phyloP scores from a whole-genome alignment of 2,797 vertebrate genomes.

The Acridotheres tristis region DNA sequence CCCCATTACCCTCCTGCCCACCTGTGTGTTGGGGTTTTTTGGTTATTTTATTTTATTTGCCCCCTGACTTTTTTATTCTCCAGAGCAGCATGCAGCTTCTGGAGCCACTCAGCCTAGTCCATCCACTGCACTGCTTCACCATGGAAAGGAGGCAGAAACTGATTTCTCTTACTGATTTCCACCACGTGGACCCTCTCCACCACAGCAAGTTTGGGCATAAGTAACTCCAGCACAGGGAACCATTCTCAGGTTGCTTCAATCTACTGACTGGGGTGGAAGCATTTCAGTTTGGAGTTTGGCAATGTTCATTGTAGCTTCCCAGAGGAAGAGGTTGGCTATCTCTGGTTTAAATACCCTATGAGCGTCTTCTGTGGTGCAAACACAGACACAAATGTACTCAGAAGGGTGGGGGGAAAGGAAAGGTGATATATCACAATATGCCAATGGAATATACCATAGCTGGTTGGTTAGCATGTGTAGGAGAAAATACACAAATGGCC shows the following conservation, averaged over 20 bases:
- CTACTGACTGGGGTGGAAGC: neutral
- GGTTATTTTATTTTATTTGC: neutral
- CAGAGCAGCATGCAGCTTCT: neutral
- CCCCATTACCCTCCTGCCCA: neutral
- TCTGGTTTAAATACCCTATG: neutral
- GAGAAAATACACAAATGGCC: neutral
- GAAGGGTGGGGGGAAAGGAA: neutral
- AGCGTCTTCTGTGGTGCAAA: neutral
- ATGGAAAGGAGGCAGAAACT: neutral
- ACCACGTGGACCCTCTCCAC: fast-evolving
- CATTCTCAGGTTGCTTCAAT: neutral
- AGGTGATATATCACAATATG: neutral
- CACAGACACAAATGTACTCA: neutral
- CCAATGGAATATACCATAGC: neutral
- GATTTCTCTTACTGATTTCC: neutral
- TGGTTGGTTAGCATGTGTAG: neutral
- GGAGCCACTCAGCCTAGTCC: neutral
- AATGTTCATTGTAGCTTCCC: neutral
- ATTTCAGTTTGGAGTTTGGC: neutral
- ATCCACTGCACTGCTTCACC: neutral
- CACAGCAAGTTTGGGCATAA: neutral
- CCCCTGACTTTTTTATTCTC: neutral
- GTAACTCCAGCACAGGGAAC: neutral
- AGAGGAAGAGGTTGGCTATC: neutral
- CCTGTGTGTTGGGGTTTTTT: neutral